Conservation (phyloP, 2,113 vertebrate genomes). For the Indicator indicator region DNA sequence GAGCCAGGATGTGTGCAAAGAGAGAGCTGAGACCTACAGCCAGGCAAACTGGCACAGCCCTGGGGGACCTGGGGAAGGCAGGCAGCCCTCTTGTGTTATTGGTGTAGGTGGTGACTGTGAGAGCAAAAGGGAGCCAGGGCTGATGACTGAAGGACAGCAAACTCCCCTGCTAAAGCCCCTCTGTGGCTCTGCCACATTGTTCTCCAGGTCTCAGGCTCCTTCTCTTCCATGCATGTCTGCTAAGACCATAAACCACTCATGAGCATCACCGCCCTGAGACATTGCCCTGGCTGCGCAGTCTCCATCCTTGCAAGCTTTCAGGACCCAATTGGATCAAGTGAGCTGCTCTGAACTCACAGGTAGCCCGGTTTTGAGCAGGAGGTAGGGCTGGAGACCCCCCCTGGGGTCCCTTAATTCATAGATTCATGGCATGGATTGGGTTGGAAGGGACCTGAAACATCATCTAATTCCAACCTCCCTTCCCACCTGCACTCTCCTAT, state of each 20-base stretch:
- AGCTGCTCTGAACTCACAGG: neutral
- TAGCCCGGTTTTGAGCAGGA: neutral
- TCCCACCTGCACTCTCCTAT: neutral
- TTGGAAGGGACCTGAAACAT: too few species aligned
- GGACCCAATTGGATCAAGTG: neutral
- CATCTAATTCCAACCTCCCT: neutral
- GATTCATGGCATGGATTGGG: too few species aligned
- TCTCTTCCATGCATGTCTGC: neutral
- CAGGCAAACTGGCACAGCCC: neutral
- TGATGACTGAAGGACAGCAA: neutral
- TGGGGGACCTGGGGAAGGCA: neutral
- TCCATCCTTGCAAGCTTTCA: neutral
- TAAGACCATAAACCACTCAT: neutral
- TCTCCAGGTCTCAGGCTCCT: neutral
- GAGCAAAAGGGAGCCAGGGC: neutral
- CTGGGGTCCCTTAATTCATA: neutral
- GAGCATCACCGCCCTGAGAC: neutral
- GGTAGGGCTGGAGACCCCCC: neutral
- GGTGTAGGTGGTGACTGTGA: neutral
- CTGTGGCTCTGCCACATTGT: neutral
- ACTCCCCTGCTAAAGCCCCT: neutral
- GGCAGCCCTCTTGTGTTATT: too few species aligned
- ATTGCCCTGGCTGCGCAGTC: neutral
- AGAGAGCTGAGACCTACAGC: neutral
- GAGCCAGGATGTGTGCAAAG: neutral